Base-by-base conservation (phyloP, 2,888 invertebrate species). In the Leptinotarsa rubiginosa region DNA sequence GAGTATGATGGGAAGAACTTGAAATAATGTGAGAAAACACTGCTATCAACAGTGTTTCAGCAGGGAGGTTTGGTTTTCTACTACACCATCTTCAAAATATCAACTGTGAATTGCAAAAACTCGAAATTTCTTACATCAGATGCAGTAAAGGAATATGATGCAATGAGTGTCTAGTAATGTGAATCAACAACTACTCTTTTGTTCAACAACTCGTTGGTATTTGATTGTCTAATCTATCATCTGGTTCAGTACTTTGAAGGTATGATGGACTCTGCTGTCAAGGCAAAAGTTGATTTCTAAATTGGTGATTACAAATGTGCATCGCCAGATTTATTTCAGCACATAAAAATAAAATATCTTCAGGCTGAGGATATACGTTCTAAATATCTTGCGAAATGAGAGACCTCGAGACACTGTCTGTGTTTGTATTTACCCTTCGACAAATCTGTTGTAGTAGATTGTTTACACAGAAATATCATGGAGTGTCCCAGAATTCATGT, bases 151-250 rank as follows among this genome's bases (percentile, higher is more conserved):
- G 31, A 31, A 31, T 31, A 31, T 31, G 7, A 31, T 5, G 31
- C 31, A 31, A 25, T 25, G 25, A 25, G 25, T 25, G 20, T 4
- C 0, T 25, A 31, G 31, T 31, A 5, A 31, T 31, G 5, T 31
- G 31, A 0, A 1, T 31, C 7, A 20, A 56, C 56, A 20, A 56
- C 20, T 31, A 85, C 92, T 52, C 84, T 87, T 25, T 82, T 93
- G 1, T 89, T 88, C 15, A 84, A 89, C 49, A 93, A 93, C 87
- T 92, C 93, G 0, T 80, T 94, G 10, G 77, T 84, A 3, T 94
- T 94, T 80, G 91, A 92, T 82, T 93, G 93, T 82, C 73, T 85
- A 0, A 80, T 91, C 1, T 89, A 90, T 76, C 85, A 89, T 74
- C 89, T 93, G 66, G 85, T 91, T 1, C 88, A 89, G 59, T 91